Base-by-base conservation (phyloP, 2,113 vertebrate species). In the Oryzias curvinotus region DNA sequence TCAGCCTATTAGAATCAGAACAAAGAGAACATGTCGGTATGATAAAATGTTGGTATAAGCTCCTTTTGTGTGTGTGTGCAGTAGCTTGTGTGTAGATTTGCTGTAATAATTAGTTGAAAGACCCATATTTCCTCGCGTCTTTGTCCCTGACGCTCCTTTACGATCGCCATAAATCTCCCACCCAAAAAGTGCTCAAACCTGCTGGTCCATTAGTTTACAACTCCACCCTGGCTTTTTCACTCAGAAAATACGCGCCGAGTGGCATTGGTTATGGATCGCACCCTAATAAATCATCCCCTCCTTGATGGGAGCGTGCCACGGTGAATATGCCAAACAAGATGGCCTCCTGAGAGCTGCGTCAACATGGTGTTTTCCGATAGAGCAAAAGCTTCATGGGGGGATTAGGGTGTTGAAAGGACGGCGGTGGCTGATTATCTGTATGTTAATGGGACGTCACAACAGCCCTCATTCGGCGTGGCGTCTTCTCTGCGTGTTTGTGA, bases 1-100 rank as follows among this genome's bases (percentile, higher is more conserved):
- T 82, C 71, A 89, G 91, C 90, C 93, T 91, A 93, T 93, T 93
- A 88, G 78, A 85, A 90, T 90, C 89, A 84, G 87, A 93, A 93
- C 89, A 92, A 93, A 82, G 86, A 77, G 68, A 81, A 86, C 47
- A 82, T 85, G 82, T 87, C 73, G 59, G 63, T 65, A 67, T 77
- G 84, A 83, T 70, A 36, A 85, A 84, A 80, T 57, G 55, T 66
- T 56, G 82, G 72, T 75, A 74, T 65, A 58, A 77, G 71, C 46
- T 26, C 52, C 68, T 54, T 55, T 36, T 48, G 56, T 67, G 72
- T 67, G 65, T 62, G 76, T 82, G 71, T 66, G 73, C 48, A 53
- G 70, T 61, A 53, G 21, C 21, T 68, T 46, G 82, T 85, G 80
- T 73, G 49, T 23, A 55, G 82, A 85, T 51, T 57, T 62, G 41